Evolutionary conservation across 2,888 invertebrate genomes (phyloP).

Genomic region (Antheraea assamensis): DNA sequence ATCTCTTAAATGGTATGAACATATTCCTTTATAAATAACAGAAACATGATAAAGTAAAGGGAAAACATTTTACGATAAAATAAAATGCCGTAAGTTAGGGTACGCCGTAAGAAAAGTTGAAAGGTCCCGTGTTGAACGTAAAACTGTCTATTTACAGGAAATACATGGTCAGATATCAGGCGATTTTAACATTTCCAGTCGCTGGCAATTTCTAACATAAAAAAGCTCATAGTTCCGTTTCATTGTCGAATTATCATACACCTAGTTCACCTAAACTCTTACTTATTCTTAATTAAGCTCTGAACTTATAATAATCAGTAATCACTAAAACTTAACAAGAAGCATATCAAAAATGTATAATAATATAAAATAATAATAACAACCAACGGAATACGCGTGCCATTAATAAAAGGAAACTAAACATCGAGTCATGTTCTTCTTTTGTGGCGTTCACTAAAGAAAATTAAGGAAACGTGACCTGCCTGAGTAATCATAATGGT

Average conservation of each 20-base stretch:
- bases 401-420: background rate
- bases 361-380: background rate
- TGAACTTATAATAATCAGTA: background rate
- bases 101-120: background rate
- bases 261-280: background rate
- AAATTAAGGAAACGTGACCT: constrained; percentile 9
- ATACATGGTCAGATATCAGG: constrained; percentile 12
- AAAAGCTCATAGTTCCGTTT: background rate
- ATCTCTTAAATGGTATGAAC: background rate
- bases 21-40: constrained; percentile 3
- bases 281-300: background rate
- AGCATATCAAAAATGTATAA: background rate
- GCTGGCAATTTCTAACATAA: background rate
- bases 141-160: constrained; percentile 12
- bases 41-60: background rate
- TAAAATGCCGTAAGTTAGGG: background rate
- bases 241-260: background rate
- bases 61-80: background rate
- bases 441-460: constrained; percentile 3
- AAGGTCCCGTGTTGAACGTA: constrained; percentile 11
- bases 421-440: background rate
- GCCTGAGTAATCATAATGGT: constrained; percentile 2
- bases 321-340: background rate
- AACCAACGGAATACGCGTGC: background rate
- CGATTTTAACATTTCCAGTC: background rate